Evolutionary conservation across 1,140 invertebrate genomes (phyloP), one percentile per base, ranked within the genome.

Genomic region (Drosophila nebulosa): DNA sequence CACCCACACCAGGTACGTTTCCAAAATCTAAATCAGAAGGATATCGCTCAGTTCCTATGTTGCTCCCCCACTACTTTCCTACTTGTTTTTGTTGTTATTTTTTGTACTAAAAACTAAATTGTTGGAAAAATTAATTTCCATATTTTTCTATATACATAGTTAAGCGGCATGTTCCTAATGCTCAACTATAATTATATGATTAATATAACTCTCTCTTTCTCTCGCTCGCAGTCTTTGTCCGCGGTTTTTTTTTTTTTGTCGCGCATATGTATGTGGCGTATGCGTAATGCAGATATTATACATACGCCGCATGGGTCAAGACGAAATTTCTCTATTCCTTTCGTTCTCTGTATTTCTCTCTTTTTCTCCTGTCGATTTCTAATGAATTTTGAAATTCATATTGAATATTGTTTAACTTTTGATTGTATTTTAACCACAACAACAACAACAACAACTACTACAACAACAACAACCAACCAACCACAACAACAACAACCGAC

Each of bases 1-100:
- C 94, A 51, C 93, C 94, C 60, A 94, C 92, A 35, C 93, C 93
- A 79, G 93, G 93, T 91, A 83, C 58, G 77, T 52, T 7, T 55
- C 4, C 6, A 7, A 6, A 16, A n/a, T 7, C 0, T 6, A 42
- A 18, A 18, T 7, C 1, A 9, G 10, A 46, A 21, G 39, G 18
- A 27, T 52, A 27, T 24, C 51, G 24, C 12, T 24, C 24, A n/a
- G 7, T 53, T 53, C 26, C 24, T 53, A 14, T 26, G 24, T 53
- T 27, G 51, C 51, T 27, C 14, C 9, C 22, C 46, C 30, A 27
- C 12, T 14, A 18, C 24, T 32, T 46, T 46, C 10, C 39, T 21
- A 46, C 39, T 46, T 46, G 39, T 46, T 46, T 36, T 58, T 58
- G 56, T 58, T 58, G 56, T 27, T 32, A 18, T 61, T 42, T 58